Conservation (phyloP, 2,797 vertebrate genomes). For the Podargus strigoides region DNA sequence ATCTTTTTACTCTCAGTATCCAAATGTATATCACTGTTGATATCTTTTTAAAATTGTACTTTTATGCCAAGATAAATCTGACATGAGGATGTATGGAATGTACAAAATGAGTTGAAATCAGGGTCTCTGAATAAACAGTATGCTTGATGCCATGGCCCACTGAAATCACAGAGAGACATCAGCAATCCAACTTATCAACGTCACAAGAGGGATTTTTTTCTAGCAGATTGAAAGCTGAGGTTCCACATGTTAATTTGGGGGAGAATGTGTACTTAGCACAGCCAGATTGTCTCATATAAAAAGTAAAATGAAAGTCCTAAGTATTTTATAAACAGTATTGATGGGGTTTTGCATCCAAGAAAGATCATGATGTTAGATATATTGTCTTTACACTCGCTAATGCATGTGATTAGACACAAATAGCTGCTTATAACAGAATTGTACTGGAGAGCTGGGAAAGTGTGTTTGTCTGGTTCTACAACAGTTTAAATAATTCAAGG, state of each 20-base stretch:
- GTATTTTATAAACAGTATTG: not conserved
- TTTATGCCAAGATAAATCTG: not conserved
- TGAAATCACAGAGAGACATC: not conserved
- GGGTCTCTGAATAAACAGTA: not conserved
- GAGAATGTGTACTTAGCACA: not conserved
- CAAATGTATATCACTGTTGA: not conserved
- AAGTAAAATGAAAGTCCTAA: not conserved
- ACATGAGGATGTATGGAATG: not conserved
- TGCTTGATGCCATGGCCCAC: not conserved
- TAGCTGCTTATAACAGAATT: not conserved
- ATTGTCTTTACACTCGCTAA: not conserved
- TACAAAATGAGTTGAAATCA: not conserved
- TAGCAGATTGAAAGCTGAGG: not conserved
- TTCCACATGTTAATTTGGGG: not conserved
- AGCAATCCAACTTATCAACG: not conserved
- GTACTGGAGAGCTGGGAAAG: not conserved
- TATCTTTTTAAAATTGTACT: not conserved
- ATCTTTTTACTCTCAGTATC: not conserved
- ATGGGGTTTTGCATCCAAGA: not conserved
- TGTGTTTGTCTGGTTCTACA: not conserved
- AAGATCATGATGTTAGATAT: not conserved
- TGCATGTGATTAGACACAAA: not conserved
- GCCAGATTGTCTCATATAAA: not conserved
- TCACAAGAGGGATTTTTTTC: not conserved
- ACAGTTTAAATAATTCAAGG: slow-evolving; percentile 43